Percentiles rank a stretch among this genome's conserved stretches.
phyloP scores from a whole-genome alignment of 92 coral and sea anemone genomes.

The Epizoanthus illoricatus region DNA sequence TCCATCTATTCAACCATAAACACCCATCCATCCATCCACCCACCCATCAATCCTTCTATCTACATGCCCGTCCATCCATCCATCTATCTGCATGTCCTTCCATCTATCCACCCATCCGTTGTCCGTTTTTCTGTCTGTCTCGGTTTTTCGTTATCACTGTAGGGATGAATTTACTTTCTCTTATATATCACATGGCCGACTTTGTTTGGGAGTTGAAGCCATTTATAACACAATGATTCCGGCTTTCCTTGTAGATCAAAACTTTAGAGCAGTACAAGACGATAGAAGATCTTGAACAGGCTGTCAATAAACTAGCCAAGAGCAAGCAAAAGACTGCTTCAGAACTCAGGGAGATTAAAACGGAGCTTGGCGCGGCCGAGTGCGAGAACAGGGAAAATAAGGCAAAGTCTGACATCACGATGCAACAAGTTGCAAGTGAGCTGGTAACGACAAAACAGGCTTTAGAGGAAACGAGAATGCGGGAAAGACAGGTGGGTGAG shows the following conservation, averaged over 20 bases:
- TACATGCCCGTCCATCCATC: no score
- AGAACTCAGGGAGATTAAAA: constrained; percentile 82
- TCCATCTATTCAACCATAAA: no score
- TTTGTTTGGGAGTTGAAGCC: no score
- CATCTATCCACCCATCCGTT: no score
- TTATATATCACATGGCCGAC: no score
- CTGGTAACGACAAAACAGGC: constrained; percentile 75
- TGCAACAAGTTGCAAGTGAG: constrained; percentile 77
- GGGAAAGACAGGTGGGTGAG: constrained; percentile 89
- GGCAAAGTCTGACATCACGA: constrained; percentile 60
- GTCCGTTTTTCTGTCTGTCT: no score
- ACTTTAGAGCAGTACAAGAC: constrained; percentile 88
- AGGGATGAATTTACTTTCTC: no score
- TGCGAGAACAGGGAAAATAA: constrained; percentile 76
- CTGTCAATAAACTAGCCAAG: constrained; percentile 91
- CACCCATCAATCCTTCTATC: no score
- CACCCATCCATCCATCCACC: no score
- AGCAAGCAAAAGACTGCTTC: constrained; percentile 90
- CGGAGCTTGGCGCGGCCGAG: constrained; percentile 75
- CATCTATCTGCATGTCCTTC: no score
- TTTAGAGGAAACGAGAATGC: constrained; percentile 75
- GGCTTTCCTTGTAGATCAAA: constrained; percentile 58
- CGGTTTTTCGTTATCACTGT: no score
- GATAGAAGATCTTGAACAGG: constrained; percentile 86
- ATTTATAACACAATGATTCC: no score